These are phyloP conservation scores for Protaetia brevitarsis DNA, from an alignment of 1,140 invertebrate species.

Conservation along the genomic window DNA sequence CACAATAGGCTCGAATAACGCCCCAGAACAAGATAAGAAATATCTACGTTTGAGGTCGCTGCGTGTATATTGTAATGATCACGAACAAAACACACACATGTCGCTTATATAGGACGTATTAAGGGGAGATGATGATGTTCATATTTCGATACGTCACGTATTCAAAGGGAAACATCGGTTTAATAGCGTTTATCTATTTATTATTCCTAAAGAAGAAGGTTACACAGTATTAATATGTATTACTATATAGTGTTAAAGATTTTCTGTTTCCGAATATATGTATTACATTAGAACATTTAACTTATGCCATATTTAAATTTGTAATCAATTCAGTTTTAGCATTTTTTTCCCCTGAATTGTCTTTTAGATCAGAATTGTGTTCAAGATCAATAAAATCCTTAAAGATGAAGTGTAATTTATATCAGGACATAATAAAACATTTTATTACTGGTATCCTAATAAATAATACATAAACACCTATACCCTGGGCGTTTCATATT, in stretches of 20 bases:
- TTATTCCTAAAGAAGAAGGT: no score
- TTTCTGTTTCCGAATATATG: no score
- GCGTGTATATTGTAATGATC: slow-evolving; percentile 17
- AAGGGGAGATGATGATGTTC: slow-evolving; percentile 11
- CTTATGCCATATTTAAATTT: no score
- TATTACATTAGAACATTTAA: no score
- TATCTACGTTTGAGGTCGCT: slow-evolving; percentile 15
- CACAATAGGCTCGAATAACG: slow-evolving; percentile 15
- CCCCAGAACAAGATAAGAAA: slow-evolving; percentile 16
- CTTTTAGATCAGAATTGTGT: no score
- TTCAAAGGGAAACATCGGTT: slow-evolving; percentile 11
- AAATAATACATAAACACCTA: neutral
- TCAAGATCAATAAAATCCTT: no score
- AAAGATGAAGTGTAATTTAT: no score
- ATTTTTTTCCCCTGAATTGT: no score
- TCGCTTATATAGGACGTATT: neutral
- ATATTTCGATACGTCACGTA: slow-evolving; percentile 16
- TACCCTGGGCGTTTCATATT: slow-evolving; percentile 5
- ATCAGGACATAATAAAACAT: neutral
- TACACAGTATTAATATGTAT: no score
- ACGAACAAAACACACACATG: slow-evolving; percentile 14
- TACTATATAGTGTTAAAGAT: no score
- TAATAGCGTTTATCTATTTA: neutral
- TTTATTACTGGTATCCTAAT: neutral
- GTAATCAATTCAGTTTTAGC: no score